A percentile compares a stretch with the other conserved stretches of the same genome.
These are phyloP conservation scores for Carassius auratus DNA, from an alignment of 2,113 vertebrate genomes.

Conservation along the genomic window DNA sequence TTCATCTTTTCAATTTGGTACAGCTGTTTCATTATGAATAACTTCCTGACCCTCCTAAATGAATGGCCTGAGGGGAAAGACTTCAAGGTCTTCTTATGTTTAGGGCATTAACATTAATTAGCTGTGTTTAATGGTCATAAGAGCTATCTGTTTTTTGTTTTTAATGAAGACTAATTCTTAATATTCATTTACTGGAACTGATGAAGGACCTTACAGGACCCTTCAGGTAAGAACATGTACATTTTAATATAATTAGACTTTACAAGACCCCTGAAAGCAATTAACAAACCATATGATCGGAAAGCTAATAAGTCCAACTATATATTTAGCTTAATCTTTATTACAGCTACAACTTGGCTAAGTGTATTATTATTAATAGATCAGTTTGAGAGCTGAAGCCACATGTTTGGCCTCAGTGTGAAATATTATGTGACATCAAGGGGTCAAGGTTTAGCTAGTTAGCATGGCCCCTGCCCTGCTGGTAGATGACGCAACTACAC, in stretches of 20 bases:
- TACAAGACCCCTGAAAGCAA: background rate
- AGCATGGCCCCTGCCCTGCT: background rate
- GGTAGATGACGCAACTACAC: background rate
- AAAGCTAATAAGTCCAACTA: background rate
- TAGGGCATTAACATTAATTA: conserved; percentile 38
- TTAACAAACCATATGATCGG: background rate
- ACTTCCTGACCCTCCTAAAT: background rate
- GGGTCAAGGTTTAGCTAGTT: background rate
- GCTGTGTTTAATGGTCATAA: conserved; percentile 24
- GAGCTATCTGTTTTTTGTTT: conserved; percentile 20
- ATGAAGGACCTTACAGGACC: background rate
- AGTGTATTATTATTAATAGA: background rate
- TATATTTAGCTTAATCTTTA: background rate
- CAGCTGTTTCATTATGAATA: conserved; percentile 37
- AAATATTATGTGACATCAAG: background rate
- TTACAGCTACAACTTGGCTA: background rate
- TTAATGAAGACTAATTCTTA: conserved; percentile 17
- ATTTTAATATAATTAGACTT: conserved; percentile 27
- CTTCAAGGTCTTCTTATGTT: conserved; percentile 17
- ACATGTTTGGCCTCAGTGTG: background rate
- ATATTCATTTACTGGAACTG: conserved; percentile 22
- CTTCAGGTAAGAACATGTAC: conserved; percentile 9
- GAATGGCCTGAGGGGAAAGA: background rate
- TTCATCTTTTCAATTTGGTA: background rate
- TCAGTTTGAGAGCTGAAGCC: background rate